Base-by-base conservation (phyloP, 2,113 vertebrate species). In the Hiodon alosoides region DNA sequence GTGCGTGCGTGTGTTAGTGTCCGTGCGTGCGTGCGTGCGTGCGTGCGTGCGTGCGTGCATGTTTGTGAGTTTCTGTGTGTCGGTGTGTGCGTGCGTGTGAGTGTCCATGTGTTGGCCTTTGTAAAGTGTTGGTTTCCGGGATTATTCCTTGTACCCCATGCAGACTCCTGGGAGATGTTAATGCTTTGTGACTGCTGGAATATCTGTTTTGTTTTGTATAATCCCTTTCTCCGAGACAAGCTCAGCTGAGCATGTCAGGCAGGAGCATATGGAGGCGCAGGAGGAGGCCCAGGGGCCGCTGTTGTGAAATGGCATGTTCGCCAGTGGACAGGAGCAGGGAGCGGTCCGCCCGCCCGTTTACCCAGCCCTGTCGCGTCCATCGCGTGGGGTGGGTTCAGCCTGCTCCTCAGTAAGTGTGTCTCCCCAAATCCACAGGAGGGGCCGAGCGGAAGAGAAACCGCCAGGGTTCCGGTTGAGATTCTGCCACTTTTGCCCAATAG, bases 1-100 rank as follows among this genome's bases (percentile, higher is more conserved):
- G 69, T 50, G 55, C 17, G 62, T 67, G 10, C 55, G 53, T 66
- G 72, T 75, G 69, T 67, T 58, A 58, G 51, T 80, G 83, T 79
- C 8, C 84, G 79, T 80, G 69, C 82, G 75, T 74, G 79, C 78
- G 72, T 83, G 76, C 78, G 74, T 83, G 70, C 69, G 76, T 71
- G 75, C 66, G 61, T 54, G 52, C 71, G 68, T 67, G 61, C 51
- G 66, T 64, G 52, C 0, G 47, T 61, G 74, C 9, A 7, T 58
- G 53, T 47, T 31, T 74, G 61, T 54, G 3, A 74, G 16, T 64
- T 11, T 17, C 51, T n/a, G n/a, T n/a, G n/a, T n/a, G n/a, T n/a
- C n/a, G n/a, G 17, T 53, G 16, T 51, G 54, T 62, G 9, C 8
- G 6, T 66, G 55, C 67, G 64, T 31, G 47, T 65, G 61, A 16